Percentiles rank a stretch among this genome's conserved stretches.
Evolutionary conservation across 2,797 vertebrate species (phyloP).

Genomic region (Gorsachius magnificus): DNA sequence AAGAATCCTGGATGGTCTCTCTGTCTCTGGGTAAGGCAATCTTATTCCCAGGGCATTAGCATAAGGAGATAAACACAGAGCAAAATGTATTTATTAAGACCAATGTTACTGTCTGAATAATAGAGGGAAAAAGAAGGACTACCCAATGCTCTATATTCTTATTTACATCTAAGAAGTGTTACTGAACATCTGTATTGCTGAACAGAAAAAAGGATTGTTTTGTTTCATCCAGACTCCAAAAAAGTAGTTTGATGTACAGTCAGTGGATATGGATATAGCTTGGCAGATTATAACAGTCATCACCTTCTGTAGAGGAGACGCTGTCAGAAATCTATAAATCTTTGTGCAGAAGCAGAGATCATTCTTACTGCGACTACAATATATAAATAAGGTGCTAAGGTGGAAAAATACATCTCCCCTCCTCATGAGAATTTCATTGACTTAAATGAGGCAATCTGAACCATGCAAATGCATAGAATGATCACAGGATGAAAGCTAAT

Average conservation of each 20-base stretch:
- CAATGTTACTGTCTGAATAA: neutral
- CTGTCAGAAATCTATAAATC: slow-evolving; percentile 24
- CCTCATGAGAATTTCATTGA: slow-evolving; percentile 51
- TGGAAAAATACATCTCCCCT: slow-evolving; percentile 2
- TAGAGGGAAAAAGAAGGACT: neutral
- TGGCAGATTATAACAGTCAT: slow-evolving; percentile 13
- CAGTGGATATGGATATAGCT: neutral
- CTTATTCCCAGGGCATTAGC: neutral
- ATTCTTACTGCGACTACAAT: neutral
- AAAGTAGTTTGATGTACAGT: neutral
- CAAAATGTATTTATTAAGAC: neutral
- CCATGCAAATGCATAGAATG: slow-evolving; percentile 3
- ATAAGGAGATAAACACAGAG: slow-evolving; percentile 16
- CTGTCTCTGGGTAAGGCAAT: slow-evolving; percentile 1
- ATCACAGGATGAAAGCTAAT: slow-evolving; percentile 67
- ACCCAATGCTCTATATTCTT: neutral
- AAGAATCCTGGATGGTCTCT: slow-evolving; percentile 23
- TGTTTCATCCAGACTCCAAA: neutral
- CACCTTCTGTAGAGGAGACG: neutral
- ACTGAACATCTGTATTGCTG: neutral
- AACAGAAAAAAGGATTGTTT: neutral
- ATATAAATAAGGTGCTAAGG: neutral
- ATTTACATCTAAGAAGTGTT: neutral
- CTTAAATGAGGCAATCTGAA: slow-evolving; percentile 61
- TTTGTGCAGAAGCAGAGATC: neutral